phyloP scores from a whole-genome alignment of 2,113 vertebrate species.

The Paralichthys olivaceus region DNA sequence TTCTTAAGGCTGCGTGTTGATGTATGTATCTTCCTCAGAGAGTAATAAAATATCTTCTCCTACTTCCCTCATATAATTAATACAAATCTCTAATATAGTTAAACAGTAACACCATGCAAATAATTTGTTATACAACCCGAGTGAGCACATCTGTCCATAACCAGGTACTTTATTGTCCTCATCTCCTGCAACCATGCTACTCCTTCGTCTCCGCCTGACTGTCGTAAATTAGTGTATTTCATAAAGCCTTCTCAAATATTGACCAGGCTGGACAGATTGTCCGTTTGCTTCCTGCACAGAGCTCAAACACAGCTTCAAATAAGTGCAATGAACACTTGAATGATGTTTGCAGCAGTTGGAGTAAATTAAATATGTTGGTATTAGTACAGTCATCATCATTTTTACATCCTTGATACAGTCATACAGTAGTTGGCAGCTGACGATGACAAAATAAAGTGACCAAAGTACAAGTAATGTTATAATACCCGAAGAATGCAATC shows the following conservation, averaged over 20 bases:
- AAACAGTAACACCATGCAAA: constrained; percentile 36
- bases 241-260: constrained; percentile 81
- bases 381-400: background rate
- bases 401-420: background rate
- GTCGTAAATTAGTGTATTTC: constrained; percentile 69
- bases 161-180: constrained; percentile 63
- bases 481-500: constrained; percentile 30
- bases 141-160: constrained; percentile 25
- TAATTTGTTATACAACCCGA: constrained; percentile 35
- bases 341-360: constrained; percentile 10
- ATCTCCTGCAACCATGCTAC: constrained; percentile 53
- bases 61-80: constrained; percentile 11
- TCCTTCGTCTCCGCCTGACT: constrained; percentile 61
- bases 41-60: background rate
- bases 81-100: constrained; percentile 25
- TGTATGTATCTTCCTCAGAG: background rate
- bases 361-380: constrained; percentile 1
- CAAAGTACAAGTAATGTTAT: constrained; percentile 3
- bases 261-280: constrained; percentile 49
- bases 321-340: constrained; percentile 14
- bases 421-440: background rate
- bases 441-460: background rate
- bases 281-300: constrained; percentile 35
- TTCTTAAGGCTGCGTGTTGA: background rate
- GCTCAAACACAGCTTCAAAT: constrained; percentile 36